Conservation (phyloP, 2,113 vertebrate genomes). For the Trichomycterus rosablanca region DNA sequence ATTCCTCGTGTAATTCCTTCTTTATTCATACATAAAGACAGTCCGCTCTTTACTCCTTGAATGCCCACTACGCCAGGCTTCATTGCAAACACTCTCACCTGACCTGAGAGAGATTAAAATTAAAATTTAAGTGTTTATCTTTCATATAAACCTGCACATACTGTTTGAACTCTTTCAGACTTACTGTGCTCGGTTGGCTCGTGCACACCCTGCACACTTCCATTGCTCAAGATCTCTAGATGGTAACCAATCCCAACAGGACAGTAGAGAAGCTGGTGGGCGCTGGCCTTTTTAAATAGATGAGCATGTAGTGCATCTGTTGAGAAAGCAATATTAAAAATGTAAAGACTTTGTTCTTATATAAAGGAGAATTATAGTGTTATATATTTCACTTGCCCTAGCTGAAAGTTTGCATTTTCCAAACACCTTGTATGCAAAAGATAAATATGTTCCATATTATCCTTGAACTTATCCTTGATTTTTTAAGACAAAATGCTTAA, state of each 20-base stretch:
- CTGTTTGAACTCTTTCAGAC: conserved; percentile 35
- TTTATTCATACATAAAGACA: conserved; percentile 62
- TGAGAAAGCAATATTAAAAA: conserved; percentile 1
- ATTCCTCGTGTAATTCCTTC: conserved; percentile 51
- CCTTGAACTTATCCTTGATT: too few relatives aligned
- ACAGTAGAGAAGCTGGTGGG: conserved; percentile 62
- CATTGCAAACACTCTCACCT: conserved; percentile 60
- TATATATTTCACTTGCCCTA: neutral
- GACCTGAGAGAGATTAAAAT: conserved; percentile 44
- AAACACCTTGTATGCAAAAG: too few relatives aligned
- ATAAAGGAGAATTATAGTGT: too few relatives aligned
- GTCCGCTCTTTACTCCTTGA: conserved; percentile 50
- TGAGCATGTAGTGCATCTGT: conserved; percentile 36
- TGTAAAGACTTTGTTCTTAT: too few relatives aligned
- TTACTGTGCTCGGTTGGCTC: conserved; percentile 59
- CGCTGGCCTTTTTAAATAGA: conserved; percentile 29
- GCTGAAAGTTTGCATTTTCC: too few relatives aligned
- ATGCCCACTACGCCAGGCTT: conserved; percentile 62
- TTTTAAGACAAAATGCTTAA: too few relatives aligned
- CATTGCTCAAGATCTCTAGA: conserved; percentile 58
- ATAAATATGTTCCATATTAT: too few relatives aligned
- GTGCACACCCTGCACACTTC: conserved; percentile 57
- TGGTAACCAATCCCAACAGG: conserved; percentile 67
- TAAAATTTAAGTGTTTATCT: too few relatives aligned
- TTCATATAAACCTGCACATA: too few relatives aligned